Evolutionary conservation across 2,888 invertebrate genomes (phyloP).

Genomic region (Protonemura montana): DNA sequence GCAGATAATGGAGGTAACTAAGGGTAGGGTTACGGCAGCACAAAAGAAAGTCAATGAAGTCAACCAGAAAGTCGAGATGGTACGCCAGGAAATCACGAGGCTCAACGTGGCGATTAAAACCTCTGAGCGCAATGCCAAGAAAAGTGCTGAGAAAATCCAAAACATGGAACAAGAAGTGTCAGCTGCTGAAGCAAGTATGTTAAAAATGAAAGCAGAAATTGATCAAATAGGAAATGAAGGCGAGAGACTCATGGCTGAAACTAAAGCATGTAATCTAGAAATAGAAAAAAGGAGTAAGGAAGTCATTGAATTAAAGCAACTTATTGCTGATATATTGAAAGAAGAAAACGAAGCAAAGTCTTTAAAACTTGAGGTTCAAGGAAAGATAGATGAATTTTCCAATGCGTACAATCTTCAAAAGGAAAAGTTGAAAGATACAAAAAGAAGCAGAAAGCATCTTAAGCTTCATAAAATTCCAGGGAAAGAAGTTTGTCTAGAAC

Average conservation of each 20-base stretch:
- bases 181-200: conserved; percentile 71
- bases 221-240: conserved; percentile 65
- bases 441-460: conserved; percentile 64
- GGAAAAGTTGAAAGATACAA: conserved; percentile 62
- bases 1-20: conserved; percentile 74
- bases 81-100: conserved; percentile 62
- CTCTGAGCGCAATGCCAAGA: conserved; percentile 75
- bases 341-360: conserved; percentile 74
- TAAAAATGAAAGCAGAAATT: conserved; percentile 51
- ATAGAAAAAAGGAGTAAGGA: conserved; percentile 47
- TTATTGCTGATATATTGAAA: conserved; percentile 68
- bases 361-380: conserved; percentile 76
- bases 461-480: conserved; percentile 70
- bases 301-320: conserved; percentile 64
- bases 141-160: conserved; percentile 77
- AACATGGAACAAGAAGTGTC: conserved; percentile 76
- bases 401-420: conserved; percentile 60
- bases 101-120: conserved; percentile 60
- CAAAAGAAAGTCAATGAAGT: conserved; percentile 76
- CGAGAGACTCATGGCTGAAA: conserved; percentile 56
- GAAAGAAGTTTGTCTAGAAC: conserved; percentile 56
- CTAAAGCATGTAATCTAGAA: conserved; percentile 48
- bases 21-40: conserved; percentile 72
- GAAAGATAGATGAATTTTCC: conserved; percentile 66
- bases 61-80: conserved; percentile 74